Base-by-base conservation (phyloP, 2,888 invertebrate species). In the Teleogryllus oceanicus region DNA sequence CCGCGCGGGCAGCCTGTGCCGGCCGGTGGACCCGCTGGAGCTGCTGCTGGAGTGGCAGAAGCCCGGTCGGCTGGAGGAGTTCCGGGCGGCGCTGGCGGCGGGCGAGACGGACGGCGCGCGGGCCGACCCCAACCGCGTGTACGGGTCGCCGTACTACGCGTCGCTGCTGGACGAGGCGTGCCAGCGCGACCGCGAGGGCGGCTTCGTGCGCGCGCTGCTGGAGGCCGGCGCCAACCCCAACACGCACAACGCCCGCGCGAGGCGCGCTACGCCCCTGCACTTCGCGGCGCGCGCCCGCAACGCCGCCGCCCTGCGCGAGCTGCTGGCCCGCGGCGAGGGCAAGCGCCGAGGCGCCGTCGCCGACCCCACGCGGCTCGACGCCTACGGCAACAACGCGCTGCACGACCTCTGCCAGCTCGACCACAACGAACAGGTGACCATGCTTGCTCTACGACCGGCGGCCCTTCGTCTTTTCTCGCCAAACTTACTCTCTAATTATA, bases 211-310 rank as follows among this genome's bases (percentile, higher is more conserved):
- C 83, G 87, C 89, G 5, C 86, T 94, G 74, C 85, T 93, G 16
- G 88, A 90, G 80, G 86, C 90, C 79, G 91, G 92, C 81, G 92
- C 92, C 0, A 88, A 92, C 85, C 89, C 91, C 0, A 91, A 92
- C 83, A 88, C 86, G 83, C 84, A 90, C 1, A 92, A 92, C 84
- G 88, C 82, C 88, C 88, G 2, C 89, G 90, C 79, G 88, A 89
- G 20, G 90, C 89, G 82, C 62, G 62, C 62, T n/a, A 90, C 91
- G n/a, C 91, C 92, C 0, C 87, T 93, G 82, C 93, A 93, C 86
- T 91, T 91, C 81, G 92, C 92, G 4, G 89, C 90, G 0, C 90
- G 90, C 84, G 88, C 87, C 78, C 90, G 90, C 24, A 89, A 89
- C 82, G 85, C 87, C 8, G 88, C 88, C 75, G 89, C 89, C 12